These are phyloP conservation scores for Plebejus argus DNA, from an alignment of 2,888 invertebrate genomes.

Conservation along the genomic window DNA sequence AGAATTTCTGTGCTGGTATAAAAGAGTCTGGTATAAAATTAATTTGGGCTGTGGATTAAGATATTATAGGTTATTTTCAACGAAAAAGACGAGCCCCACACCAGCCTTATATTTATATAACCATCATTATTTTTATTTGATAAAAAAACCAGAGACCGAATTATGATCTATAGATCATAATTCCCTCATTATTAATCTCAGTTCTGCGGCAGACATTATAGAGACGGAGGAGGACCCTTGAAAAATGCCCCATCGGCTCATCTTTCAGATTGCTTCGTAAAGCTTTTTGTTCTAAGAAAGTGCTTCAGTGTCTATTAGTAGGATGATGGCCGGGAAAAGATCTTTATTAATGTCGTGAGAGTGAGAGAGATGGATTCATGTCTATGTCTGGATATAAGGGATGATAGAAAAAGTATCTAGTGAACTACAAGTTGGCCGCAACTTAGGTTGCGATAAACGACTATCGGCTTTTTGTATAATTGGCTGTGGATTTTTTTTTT, in stretches of 20 bases:
- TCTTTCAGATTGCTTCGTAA: conserved; percentile 33
- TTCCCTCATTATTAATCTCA: conserved; percentile 9
- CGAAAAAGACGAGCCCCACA: no score
- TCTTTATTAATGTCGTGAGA: conserved; percentile 36
- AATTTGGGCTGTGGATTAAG: no score
- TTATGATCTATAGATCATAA: neutral
- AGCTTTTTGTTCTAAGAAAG: conserved; percentile 34
- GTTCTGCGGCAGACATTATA: conserved; percentile 10
- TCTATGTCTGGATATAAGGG: neutral
- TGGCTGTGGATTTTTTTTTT: no score
- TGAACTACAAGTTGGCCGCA: no score
- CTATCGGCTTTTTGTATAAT: no score
- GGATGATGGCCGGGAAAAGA: conserved; percentile 35
- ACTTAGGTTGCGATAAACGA: no score
- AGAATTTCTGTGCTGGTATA: no score
- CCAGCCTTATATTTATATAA: no score
- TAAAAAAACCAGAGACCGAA: neutral
- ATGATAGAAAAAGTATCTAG: neutral
- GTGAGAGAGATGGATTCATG: conserved; percentile 39
- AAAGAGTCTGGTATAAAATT: no score
- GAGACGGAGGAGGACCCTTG: conserved; percentile 23
- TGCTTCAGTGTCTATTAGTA: conserved; percentile 34
- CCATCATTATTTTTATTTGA: no score
- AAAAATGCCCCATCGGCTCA: conserved; percentile 33
- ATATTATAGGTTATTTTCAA: no score